Conservation (phyloP, 2,797 vertebrate species). For the Liasis olivaceus region DNA sequence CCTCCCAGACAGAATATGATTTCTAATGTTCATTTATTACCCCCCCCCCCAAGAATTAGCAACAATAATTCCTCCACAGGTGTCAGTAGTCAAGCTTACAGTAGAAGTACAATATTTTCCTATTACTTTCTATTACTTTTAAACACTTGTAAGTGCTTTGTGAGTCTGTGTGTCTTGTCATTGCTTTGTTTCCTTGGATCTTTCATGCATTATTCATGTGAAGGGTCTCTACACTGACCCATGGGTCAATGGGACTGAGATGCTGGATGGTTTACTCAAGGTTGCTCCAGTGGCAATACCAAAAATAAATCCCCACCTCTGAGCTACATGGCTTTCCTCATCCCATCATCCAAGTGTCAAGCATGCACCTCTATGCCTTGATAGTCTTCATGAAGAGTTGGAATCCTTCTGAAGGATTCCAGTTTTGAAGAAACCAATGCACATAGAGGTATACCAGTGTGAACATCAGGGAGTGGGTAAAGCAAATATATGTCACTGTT, state of each 20-base stretch:
- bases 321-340: neutral
- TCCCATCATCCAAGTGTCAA: neutral
- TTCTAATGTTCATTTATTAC: neutral
- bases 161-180: neutral
- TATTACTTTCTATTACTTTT: neutral
- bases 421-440: neutral
- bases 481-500: neutral
- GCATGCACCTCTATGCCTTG: neutral
- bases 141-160: neutral
- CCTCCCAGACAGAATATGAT: neutral
- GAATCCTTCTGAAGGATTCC: neutral
- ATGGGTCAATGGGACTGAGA: neutral
- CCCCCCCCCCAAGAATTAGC: neutral
- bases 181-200: neutral
- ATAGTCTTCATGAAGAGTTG: neutral
- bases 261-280: neutral
- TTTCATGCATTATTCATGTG: neutral
- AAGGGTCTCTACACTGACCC: neutral
- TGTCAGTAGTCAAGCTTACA: neutral
- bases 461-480: neutral
- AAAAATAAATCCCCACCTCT: neutral
- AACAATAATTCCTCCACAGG: neutral
- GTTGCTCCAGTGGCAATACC: neutral
- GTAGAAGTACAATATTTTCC: neutral
- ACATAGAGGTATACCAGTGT: neutral